Percentiles rank a stretch among this genome's conserved stretches.
These are phyloP conservation scores for Melikaiella ostensackeni DNA, from an alignment of 2,888 invertebrate genomes.

Conservation along the genomic window DNA sequence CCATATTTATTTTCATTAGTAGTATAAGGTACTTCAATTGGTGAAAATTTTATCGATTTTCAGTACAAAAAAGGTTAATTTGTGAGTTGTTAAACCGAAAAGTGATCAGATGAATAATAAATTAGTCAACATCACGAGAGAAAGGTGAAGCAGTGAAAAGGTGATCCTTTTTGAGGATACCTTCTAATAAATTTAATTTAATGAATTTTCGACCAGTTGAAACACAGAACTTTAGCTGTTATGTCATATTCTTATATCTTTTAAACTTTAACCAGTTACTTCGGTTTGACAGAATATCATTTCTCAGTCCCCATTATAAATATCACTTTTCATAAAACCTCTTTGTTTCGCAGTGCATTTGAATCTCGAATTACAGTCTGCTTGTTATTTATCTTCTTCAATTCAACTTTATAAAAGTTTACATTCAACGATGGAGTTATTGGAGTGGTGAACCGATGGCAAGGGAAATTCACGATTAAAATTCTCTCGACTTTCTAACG, in stretches of 20 bases:
- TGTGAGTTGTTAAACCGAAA: too few relatives aligned
- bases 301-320: neutral
- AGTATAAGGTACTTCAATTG: too few relatives aligned
- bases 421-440: conserved; percentile 27
- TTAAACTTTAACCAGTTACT: neutral
- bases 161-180: too few relatives aligned
- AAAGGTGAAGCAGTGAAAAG: too few relatives aligned
- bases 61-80: too few relatives aligned
- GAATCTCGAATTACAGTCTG: conserved; percentile 2
- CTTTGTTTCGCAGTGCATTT: neutral
- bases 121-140: too few relatives aligned
- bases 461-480: conserved; percentile 27
- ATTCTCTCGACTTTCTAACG: conserved; percentile 28
- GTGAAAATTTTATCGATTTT: too few relatives aligned
- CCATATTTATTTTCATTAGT: too few relatives aligned
- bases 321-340: neutral
- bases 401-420: conserved; percentile 26
- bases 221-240: too few relatives aligned
- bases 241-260: neutral
- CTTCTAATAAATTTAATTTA: too few relatives aligned
- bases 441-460: conserved; percentile 17
- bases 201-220: too few relatives aligned
- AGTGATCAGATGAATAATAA: too few relatives aligned
- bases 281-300: neutral
- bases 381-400: conserved; percentile 34